Percentiles rank a stretch among this genome's conserved stretches.
These are phyloP conservation scores for Meiosimyza platycephala DNA, from an alignment of 2,888 invertebrate genomes.

Conservation along the genomic window DNA sequence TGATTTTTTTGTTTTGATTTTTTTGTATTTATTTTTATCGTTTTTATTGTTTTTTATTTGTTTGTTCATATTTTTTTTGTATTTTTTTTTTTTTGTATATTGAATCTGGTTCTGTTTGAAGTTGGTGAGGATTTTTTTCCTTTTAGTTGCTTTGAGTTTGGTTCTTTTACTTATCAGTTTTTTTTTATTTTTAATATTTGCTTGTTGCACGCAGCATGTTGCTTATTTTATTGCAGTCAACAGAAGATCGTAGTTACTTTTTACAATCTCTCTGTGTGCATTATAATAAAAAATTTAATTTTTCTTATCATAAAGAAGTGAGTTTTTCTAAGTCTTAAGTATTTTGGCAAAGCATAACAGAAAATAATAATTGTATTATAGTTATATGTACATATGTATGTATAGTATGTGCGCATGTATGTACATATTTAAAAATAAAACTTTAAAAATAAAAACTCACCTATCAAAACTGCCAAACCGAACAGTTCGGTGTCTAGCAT, in stretches of 20 bases:
- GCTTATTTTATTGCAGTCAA: constrained; percentile 31
- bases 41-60: constrained; percentile 13
- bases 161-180: too few species aligned
- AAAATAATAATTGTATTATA: too few species aligned
- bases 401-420: neutral
- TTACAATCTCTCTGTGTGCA: constrained; percentile 21
- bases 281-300: constrained; percentile 22
- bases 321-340: neutral
- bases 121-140: constrained; percentile 30
- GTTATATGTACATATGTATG: neutral
- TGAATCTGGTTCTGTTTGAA: constrained; percentile 4
- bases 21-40: constrained; percentile 7
- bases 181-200: constrained; percentile 22
- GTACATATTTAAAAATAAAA: too few species aligned
- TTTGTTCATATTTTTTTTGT: constrained; percentile 23
- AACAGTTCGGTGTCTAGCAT: constrained; percentile 86
- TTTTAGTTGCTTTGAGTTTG: too few species aligned
- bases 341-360: too few species aligned
- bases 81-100: constrained; percentile 12
- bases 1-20: too few species aligned
- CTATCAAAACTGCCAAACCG: constrained; percentile 83
- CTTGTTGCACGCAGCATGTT: constrained; percentile 14
- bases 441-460: constrained; percentile 69
- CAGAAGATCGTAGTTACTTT: constrained; percentile 2
- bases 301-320: neutral